Evolutionary conservation across 2,888 invertebrate genomes (phyloP).

Genomic region (Epirrhoe alternata): DNA sequence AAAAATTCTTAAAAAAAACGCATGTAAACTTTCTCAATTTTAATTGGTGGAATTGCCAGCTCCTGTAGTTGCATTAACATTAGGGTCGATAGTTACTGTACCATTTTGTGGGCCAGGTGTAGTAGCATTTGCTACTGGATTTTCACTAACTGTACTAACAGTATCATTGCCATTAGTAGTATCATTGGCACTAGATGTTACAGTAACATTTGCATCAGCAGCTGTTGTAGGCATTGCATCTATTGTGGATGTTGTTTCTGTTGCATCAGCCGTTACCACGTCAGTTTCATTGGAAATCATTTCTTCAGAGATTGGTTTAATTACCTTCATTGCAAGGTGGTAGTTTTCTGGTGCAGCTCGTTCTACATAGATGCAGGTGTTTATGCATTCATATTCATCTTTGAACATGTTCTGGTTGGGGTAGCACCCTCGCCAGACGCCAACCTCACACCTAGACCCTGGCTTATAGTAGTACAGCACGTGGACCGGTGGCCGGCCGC

Average conservation of each 20-base stretch:
- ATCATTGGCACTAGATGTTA: neutral
- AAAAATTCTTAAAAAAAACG: neutral
- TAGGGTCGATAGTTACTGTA: neutral
- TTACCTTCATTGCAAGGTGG: neutral
- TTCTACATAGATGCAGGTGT: slow-evolving; percentile 66
- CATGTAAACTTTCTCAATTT: neutral
- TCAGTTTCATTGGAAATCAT: neutral
- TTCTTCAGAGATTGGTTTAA: neutral
- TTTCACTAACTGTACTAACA: too few species aligned
- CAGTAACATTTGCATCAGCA: neutral
- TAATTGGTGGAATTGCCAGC: neutral
- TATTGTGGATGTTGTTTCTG: neutral
- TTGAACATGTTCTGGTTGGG: slow-evolving; percentile 76
- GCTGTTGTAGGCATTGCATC: neutral
- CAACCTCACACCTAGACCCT: slow-evolving; percentile 76
- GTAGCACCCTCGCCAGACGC: slow-evolving; percentile 72
- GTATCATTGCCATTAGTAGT: neutral
- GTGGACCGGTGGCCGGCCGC: slow-evolving; percentile 61
- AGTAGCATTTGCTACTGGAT: neutral
- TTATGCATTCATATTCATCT: slow-evolving; percentile 72
- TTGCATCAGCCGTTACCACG: neutral
- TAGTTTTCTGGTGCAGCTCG: slow-evolving; percentile 41
- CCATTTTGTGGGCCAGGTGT: neutral
- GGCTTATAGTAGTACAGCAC: slow-evolving; percentile 75
- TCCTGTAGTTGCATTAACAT: neutral